Conservation (phyloP, 30 jellyfish, hydroid and myxozoan species). For the Phacellophora camtschatica region DNA sequence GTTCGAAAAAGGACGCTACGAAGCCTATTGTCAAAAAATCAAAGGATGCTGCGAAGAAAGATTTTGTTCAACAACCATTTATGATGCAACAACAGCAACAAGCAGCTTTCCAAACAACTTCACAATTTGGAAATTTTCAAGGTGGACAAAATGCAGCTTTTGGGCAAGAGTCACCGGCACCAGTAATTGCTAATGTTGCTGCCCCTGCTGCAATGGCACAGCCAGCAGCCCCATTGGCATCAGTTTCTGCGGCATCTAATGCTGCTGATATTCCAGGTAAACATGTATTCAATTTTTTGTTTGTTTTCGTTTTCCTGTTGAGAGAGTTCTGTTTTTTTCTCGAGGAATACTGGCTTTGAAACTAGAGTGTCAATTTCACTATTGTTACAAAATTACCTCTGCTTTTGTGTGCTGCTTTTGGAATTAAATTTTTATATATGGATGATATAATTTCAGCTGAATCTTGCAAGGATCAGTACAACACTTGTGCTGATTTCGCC, state of each 20-base stretch:
- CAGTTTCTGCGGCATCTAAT: constrained; percentile 13
- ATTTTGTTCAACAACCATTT: constrained; percentile 56
- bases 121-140: constrained; percentile 56
- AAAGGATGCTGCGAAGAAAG: constrained; percentile 46
- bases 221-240: constrained; percentile 18
- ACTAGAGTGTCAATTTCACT: no score
- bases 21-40: constrained; percentile 3
- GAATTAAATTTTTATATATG: no score
- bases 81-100: constrained; percentile 52
- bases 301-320: no score
- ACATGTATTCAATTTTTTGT: no score
- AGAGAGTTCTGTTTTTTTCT: no score
- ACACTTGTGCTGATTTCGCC: constrained; percentile 88
- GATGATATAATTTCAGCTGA: constrained; percentile 52
- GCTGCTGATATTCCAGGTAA: constrained; percentile 28
- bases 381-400: no score
- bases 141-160: constrained; percentile 34
- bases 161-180: constrained; percentile 11
- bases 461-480: constrained; percentile 87
- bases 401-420: no score
- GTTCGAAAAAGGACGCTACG: constrained; percentile 1
- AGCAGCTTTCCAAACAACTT: constrained; percentile 60
- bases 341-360: no score
- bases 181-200: constrained; percentile 3
- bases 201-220: constrained; percentile 1